These are phyloP conservation scores for Hafferia zeledoni DNA, from an alignment of 2,797 vertebrate genomes.

Conservation along the genomic window DNA sequence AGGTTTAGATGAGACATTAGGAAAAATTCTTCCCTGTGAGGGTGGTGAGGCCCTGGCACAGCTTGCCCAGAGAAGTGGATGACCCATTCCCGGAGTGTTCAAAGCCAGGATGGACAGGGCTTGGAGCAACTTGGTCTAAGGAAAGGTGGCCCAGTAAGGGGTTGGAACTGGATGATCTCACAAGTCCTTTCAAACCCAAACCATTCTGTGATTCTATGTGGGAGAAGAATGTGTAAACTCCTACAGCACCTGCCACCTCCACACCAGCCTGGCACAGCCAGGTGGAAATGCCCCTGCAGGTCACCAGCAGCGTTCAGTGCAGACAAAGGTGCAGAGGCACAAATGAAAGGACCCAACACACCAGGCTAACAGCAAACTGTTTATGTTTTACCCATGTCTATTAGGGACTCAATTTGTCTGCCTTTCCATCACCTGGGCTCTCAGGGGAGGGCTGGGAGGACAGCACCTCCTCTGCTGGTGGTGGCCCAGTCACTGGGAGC, in stretches of 20 bases:
- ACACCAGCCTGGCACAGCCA: background rate
- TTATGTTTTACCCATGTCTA: background rate
- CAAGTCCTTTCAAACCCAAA: background rate
- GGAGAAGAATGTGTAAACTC: background rate
- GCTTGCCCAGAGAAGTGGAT: background rate
- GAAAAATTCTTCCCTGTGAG: background rate
- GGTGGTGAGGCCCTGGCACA: background rate
- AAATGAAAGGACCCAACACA: background rate
- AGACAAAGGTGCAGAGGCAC: background rate
- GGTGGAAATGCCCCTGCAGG: background rate
- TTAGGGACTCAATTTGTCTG: background rate
- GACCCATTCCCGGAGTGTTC: background rate
- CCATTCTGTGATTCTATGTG: background rate
- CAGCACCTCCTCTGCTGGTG: background rate
- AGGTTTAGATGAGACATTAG: background rate
- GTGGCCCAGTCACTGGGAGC: background rate
- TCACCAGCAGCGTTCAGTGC: rapidly evolving
- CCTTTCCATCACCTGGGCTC: background rate
- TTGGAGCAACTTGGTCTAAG: background rate
- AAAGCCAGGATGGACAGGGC: background rate
- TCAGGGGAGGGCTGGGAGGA: background rate
- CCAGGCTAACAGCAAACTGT: background rate
- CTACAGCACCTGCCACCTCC: background rate
- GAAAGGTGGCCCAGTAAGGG: background rate
- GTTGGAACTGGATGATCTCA: no score